These are phyloP conservation scores for Ceratosolen solmsi DNA, from an alignment of 1,140 invertebrate species.

Conservation along the genomic window DNA sequence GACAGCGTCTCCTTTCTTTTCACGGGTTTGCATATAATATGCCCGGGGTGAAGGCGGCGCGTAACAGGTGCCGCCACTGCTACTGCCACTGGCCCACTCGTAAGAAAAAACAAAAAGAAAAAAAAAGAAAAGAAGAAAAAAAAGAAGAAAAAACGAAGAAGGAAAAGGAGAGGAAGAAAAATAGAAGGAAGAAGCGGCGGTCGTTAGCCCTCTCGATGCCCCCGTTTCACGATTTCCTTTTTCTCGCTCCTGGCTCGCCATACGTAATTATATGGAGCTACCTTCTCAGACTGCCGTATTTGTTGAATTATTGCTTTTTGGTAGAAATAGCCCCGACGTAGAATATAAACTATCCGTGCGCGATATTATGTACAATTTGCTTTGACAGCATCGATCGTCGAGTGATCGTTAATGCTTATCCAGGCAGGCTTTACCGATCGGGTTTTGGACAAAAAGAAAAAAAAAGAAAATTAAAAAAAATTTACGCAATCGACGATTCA, in stretches of 20 bases:
- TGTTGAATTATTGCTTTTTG: background rate
- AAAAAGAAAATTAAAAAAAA: too few relatives aligned
- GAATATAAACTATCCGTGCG: too few relatives aligned
- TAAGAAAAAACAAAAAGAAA: background rate
- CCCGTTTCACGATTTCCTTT: slow-evolving; percentile 21
- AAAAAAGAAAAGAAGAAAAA: background rate
- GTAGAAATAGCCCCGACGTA: too few relatives aligned
- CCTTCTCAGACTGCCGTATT: background rate
- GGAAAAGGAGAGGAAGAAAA: background rate
- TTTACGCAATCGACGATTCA: too few relatives aligned
- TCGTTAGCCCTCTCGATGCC: slow-evolving; percentile 12
- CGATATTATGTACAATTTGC: too few relatives aligned
- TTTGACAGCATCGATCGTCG: too few relatives aligned
- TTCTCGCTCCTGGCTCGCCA: background rate
- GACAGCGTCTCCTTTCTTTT: background rate
- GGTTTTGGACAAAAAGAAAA: too few relatives aligned
- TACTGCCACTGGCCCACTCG: background rate
- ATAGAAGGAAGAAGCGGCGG: background rate
- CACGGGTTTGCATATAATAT: slow-evolving; percentile 30
- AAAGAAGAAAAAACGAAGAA: background rate
- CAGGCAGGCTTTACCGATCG: too few relatives aligned
- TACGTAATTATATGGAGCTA: background rate
- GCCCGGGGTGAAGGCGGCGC: background rate
- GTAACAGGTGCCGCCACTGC: slow-evolving; percentile 37
- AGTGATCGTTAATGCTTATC: too few relatives aligned